phyloP scores from a whole-genome alignment of 2,113 vertebrate genomes.

The Pteronura brasiliensis region DNA sequence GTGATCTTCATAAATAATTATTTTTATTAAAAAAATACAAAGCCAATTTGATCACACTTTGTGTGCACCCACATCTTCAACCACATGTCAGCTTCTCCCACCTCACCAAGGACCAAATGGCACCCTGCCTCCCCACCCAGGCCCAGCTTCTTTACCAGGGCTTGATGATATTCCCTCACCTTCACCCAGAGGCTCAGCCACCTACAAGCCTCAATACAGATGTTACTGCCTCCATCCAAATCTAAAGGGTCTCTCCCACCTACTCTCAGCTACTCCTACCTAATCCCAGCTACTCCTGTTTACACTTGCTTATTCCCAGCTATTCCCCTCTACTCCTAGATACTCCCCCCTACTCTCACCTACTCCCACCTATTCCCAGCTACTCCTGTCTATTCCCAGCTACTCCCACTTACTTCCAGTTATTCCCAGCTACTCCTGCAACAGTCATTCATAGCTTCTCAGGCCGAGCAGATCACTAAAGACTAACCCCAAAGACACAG shows the following conservation, averaged over 20 bases:
- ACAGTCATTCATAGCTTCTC: neutral
- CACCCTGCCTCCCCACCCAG: fast-evolving
- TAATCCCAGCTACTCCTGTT: too few relatives aligned
- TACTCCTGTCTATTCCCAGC: neutral
- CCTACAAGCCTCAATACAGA: neutral
- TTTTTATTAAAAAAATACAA: neutral
- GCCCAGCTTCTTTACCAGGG: neutral
- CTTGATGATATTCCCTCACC: neutral
- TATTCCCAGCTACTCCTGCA: neutral
- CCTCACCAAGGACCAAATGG: neutral
- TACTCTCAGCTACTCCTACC: neutral
- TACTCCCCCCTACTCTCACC: neutral
- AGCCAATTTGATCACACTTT: neutral
- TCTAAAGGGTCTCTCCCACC: neutral
- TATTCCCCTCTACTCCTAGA: neutral
- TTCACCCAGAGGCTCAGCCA: neutral
- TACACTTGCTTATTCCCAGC: neutral
- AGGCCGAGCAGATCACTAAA: neutral
- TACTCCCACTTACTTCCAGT: neutral
- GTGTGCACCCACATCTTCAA: neutral
- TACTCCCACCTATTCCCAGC: neutral
- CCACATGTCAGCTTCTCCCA: neutral
- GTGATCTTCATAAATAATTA: neutral
- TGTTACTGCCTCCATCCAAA: neutral
- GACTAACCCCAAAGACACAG: neutral